These are phyloP conservation scores for Cranoglanis bouderius DNA, from an alignment of 2,113 vertebrate genomes.

Conservation along the genomic window DNA sequence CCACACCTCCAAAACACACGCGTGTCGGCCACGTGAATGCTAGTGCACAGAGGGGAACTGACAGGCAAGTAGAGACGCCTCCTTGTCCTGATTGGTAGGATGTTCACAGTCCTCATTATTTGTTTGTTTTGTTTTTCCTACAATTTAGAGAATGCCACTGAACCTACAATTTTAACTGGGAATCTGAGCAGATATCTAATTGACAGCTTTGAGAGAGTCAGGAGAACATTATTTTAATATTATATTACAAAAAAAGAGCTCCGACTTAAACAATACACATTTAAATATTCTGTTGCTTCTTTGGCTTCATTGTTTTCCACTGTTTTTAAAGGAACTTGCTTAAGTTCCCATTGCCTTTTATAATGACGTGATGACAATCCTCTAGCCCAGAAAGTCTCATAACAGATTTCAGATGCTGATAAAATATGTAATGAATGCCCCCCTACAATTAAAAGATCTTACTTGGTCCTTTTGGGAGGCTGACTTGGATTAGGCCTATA, in stretches of 20 bases:
- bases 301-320: neutral
- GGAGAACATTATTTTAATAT: neutral
- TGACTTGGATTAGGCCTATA: neutral
- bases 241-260: neutral
- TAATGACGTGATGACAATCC: neutral
- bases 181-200: neutral
- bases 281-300: neutral
- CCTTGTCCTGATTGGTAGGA: neutral
- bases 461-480: neutral
- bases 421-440: neutral
- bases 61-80: neutral
- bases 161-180: neutral
- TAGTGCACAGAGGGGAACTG: neutral
- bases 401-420: neutral
- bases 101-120: neutral
- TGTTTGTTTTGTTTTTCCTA: neutral
- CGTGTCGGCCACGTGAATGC: neutral
- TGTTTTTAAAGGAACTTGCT: neutral
- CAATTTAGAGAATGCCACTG: neutral
- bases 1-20: constrained; percentile 18
- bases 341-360: neutral
- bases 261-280: neutral
- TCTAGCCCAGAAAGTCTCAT: neutral
- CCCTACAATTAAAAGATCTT: neutral
- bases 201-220: neutral